These are phyloP conservation scores for Anas capensis DNA, from an alignment of 2,797 vertebrate genomes.

Conservation along the genomic window DNA sequence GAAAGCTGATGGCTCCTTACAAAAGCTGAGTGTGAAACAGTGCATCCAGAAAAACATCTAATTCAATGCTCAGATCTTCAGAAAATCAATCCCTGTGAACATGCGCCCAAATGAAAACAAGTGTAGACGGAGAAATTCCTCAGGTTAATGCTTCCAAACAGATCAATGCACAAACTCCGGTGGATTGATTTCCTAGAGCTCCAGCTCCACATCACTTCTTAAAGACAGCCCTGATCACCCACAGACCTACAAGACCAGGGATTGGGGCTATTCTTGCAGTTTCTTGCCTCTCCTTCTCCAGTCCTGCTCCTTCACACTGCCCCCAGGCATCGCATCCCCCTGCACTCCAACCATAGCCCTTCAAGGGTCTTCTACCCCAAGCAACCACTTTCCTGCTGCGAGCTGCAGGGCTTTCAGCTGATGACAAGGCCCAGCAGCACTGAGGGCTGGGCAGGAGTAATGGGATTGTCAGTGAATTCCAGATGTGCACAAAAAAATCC, in stretches of 20 bases:
- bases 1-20: constrained; percentile 24
- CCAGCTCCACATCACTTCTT: background rate
- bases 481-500: background rate
- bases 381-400: background rate
- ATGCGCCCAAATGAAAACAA: constrained; percentile 51
- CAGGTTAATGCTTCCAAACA: constrained; percentile 59
- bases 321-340: background rate
- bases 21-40: constrained; percentile 5
- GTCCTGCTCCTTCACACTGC: background rate
- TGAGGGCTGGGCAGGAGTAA: background rate
- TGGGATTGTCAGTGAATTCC: background rate
- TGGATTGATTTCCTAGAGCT: constrained; percentile 34
- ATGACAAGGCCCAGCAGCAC: background rate
- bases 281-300: background rate
- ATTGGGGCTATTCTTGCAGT: fast-evolving
- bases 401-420: background rate
- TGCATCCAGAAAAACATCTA: constrained; percentile 33
- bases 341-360: background rate
- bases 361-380: background rate
- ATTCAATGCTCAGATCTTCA: constrained; percentile 23
- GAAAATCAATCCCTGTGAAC: constrained; percentile 53
- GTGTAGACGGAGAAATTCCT: constrained; percentile 38
- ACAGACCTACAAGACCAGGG: background rate
- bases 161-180: constrained; percentile 44
- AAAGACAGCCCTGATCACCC: background rate